These are phyloP conservation scores for Schizotus pectinicornis DNA, from an alignment of 2,888 invertebrate genomes.

Conservation along the genomic window DNA sequence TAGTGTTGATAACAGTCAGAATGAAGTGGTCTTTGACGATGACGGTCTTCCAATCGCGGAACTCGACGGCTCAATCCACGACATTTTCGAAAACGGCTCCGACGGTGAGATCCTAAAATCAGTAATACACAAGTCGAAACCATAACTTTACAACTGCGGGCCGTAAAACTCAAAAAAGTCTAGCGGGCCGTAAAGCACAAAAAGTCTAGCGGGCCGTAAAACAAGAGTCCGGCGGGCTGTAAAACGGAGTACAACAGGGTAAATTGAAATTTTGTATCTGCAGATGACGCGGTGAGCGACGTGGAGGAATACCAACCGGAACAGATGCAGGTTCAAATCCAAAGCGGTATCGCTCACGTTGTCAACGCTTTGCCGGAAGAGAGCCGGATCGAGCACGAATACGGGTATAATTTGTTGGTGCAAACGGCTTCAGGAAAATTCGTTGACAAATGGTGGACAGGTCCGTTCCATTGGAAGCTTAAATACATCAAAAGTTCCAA, in stretches of 20 bases:
- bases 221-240: no score
- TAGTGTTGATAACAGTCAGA: conserved; percentile 16
- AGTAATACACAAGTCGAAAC: not conserved
- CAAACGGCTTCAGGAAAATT: conserved; percentile 44
- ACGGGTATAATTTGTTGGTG: conserved; percentile 70
- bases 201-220: no score
- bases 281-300: conserved; percentile 13
- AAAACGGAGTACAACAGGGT: no score
- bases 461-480: conserved; percentile 83
- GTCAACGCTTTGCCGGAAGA: conserved; percentile 65
- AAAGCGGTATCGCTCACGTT: conserved; percentile 57
- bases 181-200: no score
- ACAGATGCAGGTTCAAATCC: conserved; percentile 52
- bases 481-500: conserved; percentile 51
- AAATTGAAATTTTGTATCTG: not conserved
- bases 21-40: conserved; percentile 44
- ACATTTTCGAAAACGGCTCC: conserved; percentile 48
- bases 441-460: conserved; percentile 71
- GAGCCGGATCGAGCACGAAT: conserved; percentile 64
- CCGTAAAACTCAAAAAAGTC: no score
- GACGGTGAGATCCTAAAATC: conserved; percentile 19
- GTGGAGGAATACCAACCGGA: conserved; percentile 53
- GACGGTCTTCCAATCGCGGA: conserved; percentile 50
- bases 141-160: not conserved
- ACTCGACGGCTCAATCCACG: conserved; percentile 56